These are phyloP conservation scores for Drosophila lacertosa DNA, from an alignment of 1,140 invertebrate species.

Conservation along the genomic window DNA sequence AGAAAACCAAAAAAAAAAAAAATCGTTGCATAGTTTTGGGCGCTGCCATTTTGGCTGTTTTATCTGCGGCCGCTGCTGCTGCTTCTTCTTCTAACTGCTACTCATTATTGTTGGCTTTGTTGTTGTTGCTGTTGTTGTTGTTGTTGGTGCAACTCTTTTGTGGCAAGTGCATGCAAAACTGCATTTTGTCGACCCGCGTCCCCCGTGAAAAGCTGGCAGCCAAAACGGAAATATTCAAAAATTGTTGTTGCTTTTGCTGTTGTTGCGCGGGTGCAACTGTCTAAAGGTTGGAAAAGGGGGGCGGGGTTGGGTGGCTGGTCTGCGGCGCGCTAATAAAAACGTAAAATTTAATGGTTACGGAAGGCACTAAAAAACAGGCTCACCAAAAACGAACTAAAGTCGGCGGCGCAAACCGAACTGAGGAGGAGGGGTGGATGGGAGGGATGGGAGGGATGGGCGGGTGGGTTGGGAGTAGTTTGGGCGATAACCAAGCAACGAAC, in stretches of 20 bases:
- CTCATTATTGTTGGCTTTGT: conserved; percentile 37
- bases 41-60: conserved; percentile 57
- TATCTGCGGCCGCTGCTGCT: conserved; percentile 8
- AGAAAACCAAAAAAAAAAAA: conserved; percentile 24
- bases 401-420: too few species aligned
- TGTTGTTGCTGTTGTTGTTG: neutral
- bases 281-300: neutral
- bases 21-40: conserved; percentile 12
- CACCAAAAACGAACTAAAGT: conserved; percentile 68
- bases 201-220: conserved; percentile 76
- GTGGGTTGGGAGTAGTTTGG: conserved; percentile 33
- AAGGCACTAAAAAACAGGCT: conserved; percentile 82
- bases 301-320: conserved; percentile 18
- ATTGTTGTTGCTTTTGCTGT: conserved; percentile 58
- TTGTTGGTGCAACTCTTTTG: conserved; percentile 2
- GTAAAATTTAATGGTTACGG: conserved; percentile 83
- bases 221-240: conserved; percentile 82
- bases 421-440: too few species aligned
- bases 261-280: conserved; percentile 21
- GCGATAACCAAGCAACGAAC: conserved; percentile 81
- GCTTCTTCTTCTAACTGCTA: conserved; percentile 3
- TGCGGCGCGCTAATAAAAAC: conserved; percentile 77
- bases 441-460: too few species aligned
- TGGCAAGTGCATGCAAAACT: conserved; percentile 76
- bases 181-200: conserved; percentile 74